Evolutionary conservation across 1,140 invertebrate genomes (phyloP), one percentile per base, ranked within the genome.

Genomic region (Vanessa atalanta): DNA sequence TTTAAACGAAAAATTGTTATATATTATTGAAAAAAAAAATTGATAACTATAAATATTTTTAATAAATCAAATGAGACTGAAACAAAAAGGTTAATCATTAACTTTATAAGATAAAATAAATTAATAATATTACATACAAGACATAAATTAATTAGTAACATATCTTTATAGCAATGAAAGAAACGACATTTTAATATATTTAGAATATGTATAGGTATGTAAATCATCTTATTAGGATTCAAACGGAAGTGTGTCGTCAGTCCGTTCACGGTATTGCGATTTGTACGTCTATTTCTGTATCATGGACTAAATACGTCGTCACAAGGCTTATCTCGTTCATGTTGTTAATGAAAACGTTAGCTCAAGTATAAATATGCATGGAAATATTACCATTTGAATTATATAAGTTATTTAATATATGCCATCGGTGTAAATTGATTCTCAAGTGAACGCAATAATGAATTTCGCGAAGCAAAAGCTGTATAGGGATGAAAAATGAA

Each of bases 301-400:
- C 66, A 3, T 67, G 71, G 64, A 37, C 70, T 47, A 66, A 72
- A 72, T 72, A 72, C 43, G 50, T 72, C 64, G 64, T 48, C 43
- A 57, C 23, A 5, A 20, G 65, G 57, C 63, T 65, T 66, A 71
- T 65, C 70, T 71, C 50, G 50, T 53, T 14, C 9, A 43, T 65
- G 48, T 55, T 48, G 60, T 53, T 71, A 65, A 64, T 71, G 69
- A 64, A 71, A 71, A 23, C 48, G 16, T 64, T 71, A 64, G 23
- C 64, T 47, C 43, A 53, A 4, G 16, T 69, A 23, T 64, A 23
- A 68, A 68, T 73, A 73, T 68, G 31, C 65, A 73, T 63, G 15
- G 47, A 47, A 5, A 65, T 55, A 43, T 16, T 51, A 37, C 1
- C 12, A 57, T 72, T 48, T 65, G 11, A 23, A 53, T 55, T 72